Conservation (phyloP, 2,797 vertebrate species). For the Sardinella longiceps region DNA sequence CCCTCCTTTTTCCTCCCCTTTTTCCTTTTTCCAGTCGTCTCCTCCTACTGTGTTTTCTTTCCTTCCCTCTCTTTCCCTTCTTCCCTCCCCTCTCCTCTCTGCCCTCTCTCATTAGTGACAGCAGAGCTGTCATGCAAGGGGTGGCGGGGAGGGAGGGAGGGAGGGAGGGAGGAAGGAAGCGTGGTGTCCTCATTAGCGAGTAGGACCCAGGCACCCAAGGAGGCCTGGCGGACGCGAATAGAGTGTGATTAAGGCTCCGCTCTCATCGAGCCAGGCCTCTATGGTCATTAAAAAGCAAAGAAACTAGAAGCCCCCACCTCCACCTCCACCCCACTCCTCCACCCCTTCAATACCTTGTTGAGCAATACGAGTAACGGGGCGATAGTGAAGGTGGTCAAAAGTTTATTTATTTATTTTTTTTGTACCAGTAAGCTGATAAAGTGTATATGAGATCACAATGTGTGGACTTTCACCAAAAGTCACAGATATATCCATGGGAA, state of each 20-base stretch:
- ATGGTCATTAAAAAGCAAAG: neutral
- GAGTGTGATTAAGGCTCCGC: neutral
- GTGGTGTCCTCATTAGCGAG: neutral
- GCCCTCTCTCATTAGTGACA: conserved; percentile 15
- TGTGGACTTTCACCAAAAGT: neutral
- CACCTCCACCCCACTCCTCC: neutral
- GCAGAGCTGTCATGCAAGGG: neutral
- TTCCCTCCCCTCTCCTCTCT: neutral
- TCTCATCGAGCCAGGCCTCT: neutral
- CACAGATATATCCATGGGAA: neutral
- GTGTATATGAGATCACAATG: neutral
- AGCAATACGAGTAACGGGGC: neutral
- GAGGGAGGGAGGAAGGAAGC: neutral
- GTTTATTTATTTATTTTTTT: neutral
- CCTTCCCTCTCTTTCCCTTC: neutral
- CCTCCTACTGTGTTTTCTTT: neutral
- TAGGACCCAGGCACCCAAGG: neutral
- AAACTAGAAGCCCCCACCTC: neutral
- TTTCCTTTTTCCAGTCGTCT: neutral
- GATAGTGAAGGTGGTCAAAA: neutral
- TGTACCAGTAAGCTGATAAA: neutral
- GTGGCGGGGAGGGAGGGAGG: neutral
- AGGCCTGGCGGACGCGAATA: neutral
- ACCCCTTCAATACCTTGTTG: neutral
- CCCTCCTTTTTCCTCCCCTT: neutral